Percentiles rank a stretch among this genome's conserved stretches.
Evolutionary conservation across 2,888 invertebrate genomes (phyloP).

Genomic region (Heliconius charithonia): DNA sequence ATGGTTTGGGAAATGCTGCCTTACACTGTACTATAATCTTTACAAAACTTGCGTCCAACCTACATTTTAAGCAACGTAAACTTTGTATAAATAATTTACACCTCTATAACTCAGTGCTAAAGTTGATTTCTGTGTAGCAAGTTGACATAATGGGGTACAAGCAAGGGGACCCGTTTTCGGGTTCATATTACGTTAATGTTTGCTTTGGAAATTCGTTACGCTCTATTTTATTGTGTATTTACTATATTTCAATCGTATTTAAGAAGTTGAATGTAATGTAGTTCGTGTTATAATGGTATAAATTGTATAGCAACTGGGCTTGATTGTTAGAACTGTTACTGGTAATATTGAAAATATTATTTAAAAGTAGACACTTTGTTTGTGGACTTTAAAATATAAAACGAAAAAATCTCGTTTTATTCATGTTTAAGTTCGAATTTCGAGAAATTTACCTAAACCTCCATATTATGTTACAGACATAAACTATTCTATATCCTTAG

Average conservation of each 20-base stretch:
- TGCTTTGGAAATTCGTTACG: conserved; percentile 83
- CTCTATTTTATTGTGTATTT: conserved; percentile 64
- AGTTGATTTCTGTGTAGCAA: neutral
- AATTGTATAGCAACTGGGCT: conserved; percentile 38
- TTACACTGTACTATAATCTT: conserved; percentile 47
- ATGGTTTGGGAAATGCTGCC: neutral
- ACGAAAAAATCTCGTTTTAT: too few relatives aligned
- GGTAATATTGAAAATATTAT: neutral
- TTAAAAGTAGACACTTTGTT: neutral
- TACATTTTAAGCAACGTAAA: conserved; percentile 11
- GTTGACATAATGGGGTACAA: conserved; percentile 36
- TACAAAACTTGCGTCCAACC: conserved; percentile 42
- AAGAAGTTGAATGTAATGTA: conserved; percentile 39
- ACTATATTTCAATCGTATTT: conserved; percentile 47
- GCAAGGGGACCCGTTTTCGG: conserved; percentile 72
- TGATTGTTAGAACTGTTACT: neutral
- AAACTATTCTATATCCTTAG: too few relatives aligned
- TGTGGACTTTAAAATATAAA: too few relatives aligned
- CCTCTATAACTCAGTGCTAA: conserved; percentile 21
- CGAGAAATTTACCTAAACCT: too few relatives aligned
- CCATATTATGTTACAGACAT: too few relatives aligned
- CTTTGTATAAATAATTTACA: neutral
- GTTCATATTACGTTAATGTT: conserved; percentile 80
- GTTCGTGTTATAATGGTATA: conserved; percentile 42
- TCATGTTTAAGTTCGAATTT: too few relatives aligned